Base-by-base conservation (phyloP, 2,797 vertebrate genomes). In the Thaleichthys pacificus region DNA sequence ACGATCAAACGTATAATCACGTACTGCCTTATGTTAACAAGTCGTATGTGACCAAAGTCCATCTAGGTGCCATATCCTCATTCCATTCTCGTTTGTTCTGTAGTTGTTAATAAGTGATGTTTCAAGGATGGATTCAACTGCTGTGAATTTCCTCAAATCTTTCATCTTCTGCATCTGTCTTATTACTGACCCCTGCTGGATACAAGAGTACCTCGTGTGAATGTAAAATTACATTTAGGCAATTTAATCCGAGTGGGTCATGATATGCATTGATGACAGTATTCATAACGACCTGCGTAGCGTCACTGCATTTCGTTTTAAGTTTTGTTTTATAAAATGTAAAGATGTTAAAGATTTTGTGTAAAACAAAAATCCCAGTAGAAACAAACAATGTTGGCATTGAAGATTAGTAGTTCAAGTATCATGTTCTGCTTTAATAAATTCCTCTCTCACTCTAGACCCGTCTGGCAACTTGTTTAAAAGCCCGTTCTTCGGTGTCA, bases 91-190 rank as follows among this genome's bases (percentile, higher is more conserved):
- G 9, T 69, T 69, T 54, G 6, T 62, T 54, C 9, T 56, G 51
- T n/a, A n/a, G 51, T 51, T 72, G 61, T 60, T 70, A 80, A 85
- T 77, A 21, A 75, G 68, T 83, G 60, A 77, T 76, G 51, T 61
- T 63, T 72, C 69, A 66, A 26, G 38, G 66, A 58, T 49, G 38
- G 66, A 58, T 49, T 73, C n/a, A 71, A 47, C 38, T n/a, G 42
- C 35, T 19, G 38, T 30, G 7, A 1, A 57, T 65, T 74, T 74
- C 61, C n/a, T 58, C 30, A 14, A 56, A 8, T 11, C 22, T 11
- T n/a, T 57, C 30, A 22, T 38, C 47, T 51, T 8, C 42, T 12
- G 2, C 22, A 26, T 6, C n/a, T 49, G 5, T 42, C 22, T 51
- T 4, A 22, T 8, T 17, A 6, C 64, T 49, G 38, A 21, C 22